Percentiles rank a stretch among this genome's conserved stretches.
phyloP scores from a whole-genome alignment of 2,888 invertebrate genomes.

The Thysanoteuthis rhombus region DNA sequence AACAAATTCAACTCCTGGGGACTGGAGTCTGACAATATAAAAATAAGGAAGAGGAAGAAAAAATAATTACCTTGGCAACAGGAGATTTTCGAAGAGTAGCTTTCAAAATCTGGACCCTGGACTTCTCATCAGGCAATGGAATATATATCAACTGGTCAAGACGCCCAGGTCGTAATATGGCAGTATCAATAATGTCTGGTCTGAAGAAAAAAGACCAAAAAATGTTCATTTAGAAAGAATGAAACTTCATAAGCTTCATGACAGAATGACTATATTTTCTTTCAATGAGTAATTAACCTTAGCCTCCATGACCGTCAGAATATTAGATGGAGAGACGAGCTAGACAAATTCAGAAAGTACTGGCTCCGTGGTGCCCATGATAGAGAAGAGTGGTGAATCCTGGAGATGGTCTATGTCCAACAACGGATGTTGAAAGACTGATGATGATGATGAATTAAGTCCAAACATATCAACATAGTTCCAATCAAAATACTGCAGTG shows the following conservation, averaged over 20 bases:
- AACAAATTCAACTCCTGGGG: neutral
- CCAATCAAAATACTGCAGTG: too few species aligned
- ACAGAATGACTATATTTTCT: too few species aligned
- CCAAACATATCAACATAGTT: neutral
- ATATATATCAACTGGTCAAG: constrained; percentile 99
- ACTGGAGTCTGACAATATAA: neutral
- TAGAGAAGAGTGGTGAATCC: too few species aligned
- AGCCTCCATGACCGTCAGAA: too few species aligned
- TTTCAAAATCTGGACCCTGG: constrained; percentile 93
- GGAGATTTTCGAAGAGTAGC: constrained; percentile 97
- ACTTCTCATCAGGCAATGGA: constrained; percentile 98
- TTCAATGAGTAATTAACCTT: too few species aligned
- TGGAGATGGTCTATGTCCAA: too few species aligned
- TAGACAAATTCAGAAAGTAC: too few species aligned
- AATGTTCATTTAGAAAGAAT: neutral
- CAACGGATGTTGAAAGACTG: too few species aligned
- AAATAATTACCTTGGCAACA: constrained; percentile 78
- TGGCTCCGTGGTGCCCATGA: too few species aligned
- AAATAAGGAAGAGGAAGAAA: neutral
- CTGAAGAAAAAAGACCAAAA: constrained; percentile 56
- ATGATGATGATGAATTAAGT: too few species aligned
- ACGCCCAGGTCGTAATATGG: constrained; percentile 96
- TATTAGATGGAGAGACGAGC: too few species aligned
- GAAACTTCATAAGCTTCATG: too few species aligned
- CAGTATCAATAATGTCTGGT: constrained; percentile 97